Conservation (phyloP, 2,113 vertebrate genomes). For the Alexandromys fortis region DNA sequence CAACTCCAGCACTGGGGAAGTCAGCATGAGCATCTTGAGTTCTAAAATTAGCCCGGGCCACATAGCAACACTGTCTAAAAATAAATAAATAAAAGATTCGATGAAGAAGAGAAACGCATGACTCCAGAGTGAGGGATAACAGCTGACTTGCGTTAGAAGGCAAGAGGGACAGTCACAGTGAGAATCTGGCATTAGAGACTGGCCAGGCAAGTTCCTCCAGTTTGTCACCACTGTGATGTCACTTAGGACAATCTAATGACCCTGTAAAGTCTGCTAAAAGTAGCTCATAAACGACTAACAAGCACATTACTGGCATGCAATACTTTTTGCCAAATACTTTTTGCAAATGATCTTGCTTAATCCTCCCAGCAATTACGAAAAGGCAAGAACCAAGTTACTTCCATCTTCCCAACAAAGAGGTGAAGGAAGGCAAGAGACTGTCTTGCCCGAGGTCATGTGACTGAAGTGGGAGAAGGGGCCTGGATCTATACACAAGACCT, state of each 20-base stretch:
- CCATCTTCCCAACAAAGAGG: conserved; percentile 21
- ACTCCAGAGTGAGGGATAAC: background rate
- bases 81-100: background rate
- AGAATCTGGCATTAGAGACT: background rate
- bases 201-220: background rate
- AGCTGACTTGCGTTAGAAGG: background rate
- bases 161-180: background rate
- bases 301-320: background rate
- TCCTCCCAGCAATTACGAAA: background rate
- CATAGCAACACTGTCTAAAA: background rate
- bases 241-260: background rate
- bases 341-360: background rate
- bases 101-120: background rate
- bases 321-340: conserved; percentile 12
- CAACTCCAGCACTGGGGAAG: background rate
- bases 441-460: background rate
- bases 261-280: background rate
- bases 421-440: background rate
- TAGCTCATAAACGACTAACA: background rate
- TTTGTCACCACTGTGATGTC: background rate
- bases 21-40: background rate
- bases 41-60: background rate
- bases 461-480: background rate
- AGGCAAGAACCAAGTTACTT: conserved; percentile 3
- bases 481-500: background rate